Evolutionary conservation across 92 coral and sea anemone species (phyloP).

Genomic region (Actinernus sp.): DNA sequence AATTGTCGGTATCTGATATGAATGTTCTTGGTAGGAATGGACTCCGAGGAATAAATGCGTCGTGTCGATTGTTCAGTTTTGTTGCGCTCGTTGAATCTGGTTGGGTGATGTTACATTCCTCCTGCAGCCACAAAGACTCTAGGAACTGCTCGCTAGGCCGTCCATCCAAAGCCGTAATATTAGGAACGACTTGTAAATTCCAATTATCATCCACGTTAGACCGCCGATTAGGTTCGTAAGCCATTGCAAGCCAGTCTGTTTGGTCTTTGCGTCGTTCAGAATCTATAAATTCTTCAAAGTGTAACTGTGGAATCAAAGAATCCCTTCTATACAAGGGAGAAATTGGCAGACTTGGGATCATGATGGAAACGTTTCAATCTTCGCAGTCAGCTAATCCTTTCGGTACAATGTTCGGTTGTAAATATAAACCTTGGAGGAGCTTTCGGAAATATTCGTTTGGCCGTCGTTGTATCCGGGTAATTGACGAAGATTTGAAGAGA

Average conservation of each 20-base stretch:
- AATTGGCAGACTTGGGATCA: background rate
- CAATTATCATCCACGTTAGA: background rate
- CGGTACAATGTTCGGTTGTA: no score
- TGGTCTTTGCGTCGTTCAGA: background rate
- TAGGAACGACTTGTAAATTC: conserved; percentile 2
- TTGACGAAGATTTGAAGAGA: no score
- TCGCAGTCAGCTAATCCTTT: no score
- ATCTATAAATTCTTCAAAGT: background rate
- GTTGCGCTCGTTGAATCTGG: background rate
- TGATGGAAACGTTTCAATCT: background rate
- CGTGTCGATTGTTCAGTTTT: background rate
- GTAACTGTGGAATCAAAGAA: background rate
- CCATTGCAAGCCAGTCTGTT: background rate
- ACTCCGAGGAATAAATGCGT: conserved; percentile 5
- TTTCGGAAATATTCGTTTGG: no score
- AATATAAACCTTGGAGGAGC: no score
- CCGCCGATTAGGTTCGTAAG: background rate
- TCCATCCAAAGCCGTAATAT: background rate
- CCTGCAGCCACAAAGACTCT: background rate
- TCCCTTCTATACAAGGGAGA: background rate
- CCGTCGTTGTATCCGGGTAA: no score
- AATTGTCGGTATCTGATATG: conserved; percentile 29
- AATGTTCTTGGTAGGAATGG: conserved; percentile 34
- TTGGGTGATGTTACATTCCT: no score
- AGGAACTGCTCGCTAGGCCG: background rate